Conservation (phyloP, 2,113 vertebrate species). For the Corydoras maculifer region DNA sequence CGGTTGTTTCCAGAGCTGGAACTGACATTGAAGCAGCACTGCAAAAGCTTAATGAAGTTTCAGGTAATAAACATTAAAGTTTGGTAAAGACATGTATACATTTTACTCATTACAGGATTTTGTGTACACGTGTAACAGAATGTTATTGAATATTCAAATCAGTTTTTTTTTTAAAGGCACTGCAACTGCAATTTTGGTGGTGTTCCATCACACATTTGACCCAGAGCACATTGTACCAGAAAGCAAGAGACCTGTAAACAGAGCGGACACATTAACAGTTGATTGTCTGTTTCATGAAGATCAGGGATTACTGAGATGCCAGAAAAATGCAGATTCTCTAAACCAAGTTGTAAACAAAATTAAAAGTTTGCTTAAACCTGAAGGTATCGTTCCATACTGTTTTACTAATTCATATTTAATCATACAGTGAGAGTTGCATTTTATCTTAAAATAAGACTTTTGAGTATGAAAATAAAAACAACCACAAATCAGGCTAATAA, state of each 20-base stretch:
- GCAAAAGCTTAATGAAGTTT: background rate
- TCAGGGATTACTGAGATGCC: background rate
- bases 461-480: too few relatives aligned
- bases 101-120: too few relatives aligned
- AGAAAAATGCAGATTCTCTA: background rate
- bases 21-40: conserved; percentile 14
- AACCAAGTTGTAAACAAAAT: fast-evolving
- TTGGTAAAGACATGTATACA: background rate
- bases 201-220: conserved; percentile 18
- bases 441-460: too few relatives aligned
- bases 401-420: too few relatives aligned
- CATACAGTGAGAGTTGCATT: too few relatives aligned
- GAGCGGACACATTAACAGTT: conserved; percentile 7
- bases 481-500: too few relatives aligned
- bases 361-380: too few relatives aligned
- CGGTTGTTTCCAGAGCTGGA: conserved; percentile 11
- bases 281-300: conserved; percentile 36
- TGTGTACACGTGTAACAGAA: too few relatives aligned
- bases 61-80: background rate
- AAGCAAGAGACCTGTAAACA: conserved; percentile 10
- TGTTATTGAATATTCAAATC: too few relatives aligned
- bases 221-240: background rate
- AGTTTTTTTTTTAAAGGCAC: conserved; percentile 8
- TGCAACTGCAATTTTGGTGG: conserved; percentile 18
- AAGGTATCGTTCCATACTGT: too few relatives aligned